phyloP scores from a whole-genome alignment of 2,113 vertebrate species.

The Neogobius melanostomus region DNA sequence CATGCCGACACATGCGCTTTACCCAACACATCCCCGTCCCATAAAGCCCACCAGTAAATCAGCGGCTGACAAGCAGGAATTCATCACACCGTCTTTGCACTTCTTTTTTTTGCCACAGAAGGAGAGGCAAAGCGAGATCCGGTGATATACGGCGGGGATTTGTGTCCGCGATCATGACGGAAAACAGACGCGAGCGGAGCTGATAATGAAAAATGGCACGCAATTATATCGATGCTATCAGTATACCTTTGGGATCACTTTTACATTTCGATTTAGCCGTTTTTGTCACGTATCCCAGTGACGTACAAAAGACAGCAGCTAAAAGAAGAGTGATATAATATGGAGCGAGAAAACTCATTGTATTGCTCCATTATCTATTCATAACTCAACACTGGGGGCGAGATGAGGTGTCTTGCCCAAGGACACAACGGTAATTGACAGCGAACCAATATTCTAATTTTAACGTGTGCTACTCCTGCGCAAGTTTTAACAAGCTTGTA shows the following conservation, averaged over 20 bases:
- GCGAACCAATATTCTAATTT: neutral
- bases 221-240: neutral
- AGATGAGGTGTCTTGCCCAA: neutral
- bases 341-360: too few relatives aligned
- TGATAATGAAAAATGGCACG: slow-evolving; percentile 21
- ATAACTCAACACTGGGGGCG: neutral
- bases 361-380: too few relatives aligned
- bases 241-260: neutral
- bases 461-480: neutral
- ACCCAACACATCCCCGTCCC: slow-evolving; percentile 32
- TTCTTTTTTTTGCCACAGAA: slow-evolving; percentile 15
- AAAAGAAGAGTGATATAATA: too few relatives aligned
- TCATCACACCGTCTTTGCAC: slow-evolving; percentile 54
- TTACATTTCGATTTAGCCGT: neutral
- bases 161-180: slow-evolving; percentile 23
- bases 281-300: neutral
- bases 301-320: too few relatives aligned
- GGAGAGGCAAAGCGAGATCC: slow-evolving; percentile 20
- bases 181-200: neutral
- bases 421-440: neutral
- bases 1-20: slow-evolving; percentile 40
- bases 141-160: slow-evolving; percentile 35
- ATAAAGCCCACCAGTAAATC: slow-evolving; percentile 62
- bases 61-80: slow-evolving; percentile 59
- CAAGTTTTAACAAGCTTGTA: neutral